Evolutionary conservation across 1,140 invertebrate species (phyloP), one percentile per base, ranked within the genome.

Genomic region (Drosophila sulfurigaster): DNA sequence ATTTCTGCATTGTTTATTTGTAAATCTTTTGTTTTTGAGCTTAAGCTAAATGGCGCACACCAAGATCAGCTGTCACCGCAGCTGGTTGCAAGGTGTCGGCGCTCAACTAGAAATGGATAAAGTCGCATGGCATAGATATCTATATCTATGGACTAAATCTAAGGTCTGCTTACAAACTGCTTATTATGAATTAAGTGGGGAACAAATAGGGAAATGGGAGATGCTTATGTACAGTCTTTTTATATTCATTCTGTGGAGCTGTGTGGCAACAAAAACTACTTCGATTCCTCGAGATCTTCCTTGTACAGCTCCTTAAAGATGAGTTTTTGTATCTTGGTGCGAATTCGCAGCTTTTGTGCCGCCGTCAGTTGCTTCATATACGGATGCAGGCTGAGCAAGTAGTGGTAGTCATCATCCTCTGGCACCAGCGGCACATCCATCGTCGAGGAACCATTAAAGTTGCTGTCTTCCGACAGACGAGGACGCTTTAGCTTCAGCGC

Each of bases 291-390:
- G 49, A 92, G 78, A 72, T 92, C 92, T 74, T 92, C 89, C 62
- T 92, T 92, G 73, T 93, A 93, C 38, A 93, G 85, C 73, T 93
- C 92, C 58, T 93, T 92, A 32, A 93, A 92, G 25, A 93, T 92
- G 67, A 93, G 75, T 64, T 92, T 93, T 83, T 93, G 92, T 78
- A 93, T 92, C 81, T 92, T 92, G 59, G 90, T 93, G 67, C 92
- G 87, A 60, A 92, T 91, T 38, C 90, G 83, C 49, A 93, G 58
- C 59, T 93, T 93, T 43, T 93, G 92, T 6, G 92, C 81, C 10
- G 91, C 81, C 43, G 79, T 92, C 59, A 93, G 56, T 46, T 92
- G 91, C 46, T 90, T 92, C 91, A 93, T 92, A 52, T 91, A 93
- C 4, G 92, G 92, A 78, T 93, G 91, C 35, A 93, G 75, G 43